Evolutionary conservation across 2,797 vertebrate genomes (phyloP).

Genomic region (Cephalopachus bancanus): DNA sequence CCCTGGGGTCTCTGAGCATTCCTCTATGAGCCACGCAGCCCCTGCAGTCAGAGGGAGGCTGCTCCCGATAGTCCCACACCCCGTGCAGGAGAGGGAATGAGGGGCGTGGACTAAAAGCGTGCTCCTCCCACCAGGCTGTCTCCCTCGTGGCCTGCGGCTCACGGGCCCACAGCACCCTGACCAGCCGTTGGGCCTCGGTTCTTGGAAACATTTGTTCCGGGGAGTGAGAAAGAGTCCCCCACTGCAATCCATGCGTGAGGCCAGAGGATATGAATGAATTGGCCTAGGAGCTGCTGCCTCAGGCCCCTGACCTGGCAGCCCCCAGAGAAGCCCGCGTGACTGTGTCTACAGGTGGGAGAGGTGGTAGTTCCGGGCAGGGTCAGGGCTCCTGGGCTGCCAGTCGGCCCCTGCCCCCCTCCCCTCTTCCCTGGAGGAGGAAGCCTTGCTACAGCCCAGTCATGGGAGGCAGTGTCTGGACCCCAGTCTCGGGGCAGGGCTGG

Average conservation of each 20-base stretch:
- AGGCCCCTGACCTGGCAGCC: neutral
- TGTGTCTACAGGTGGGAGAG: neutral
- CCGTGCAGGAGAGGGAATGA: neutral
- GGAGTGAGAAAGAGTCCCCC: neutral
- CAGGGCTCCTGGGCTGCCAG: neutral
- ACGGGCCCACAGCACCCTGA: neutral
- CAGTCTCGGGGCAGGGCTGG: too few species aligned
- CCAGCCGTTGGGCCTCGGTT: neutral
- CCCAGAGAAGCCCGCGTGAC: neutral
- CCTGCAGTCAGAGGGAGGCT: neutral
- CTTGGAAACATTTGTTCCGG: neutral
- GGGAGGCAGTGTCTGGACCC: neutral
- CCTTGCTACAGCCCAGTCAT: neutral
- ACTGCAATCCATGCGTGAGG: neutral
- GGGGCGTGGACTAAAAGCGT: neutral
- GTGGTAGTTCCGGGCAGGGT: neutral
- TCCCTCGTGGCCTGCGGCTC: neutral
- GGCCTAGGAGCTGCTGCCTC: neutral
- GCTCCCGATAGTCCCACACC: neutral
- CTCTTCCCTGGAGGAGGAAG: neutral
- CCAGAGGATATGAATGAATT: neutral
- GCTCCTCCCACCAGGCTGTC: too few species aligned
- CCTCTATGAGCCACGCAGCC: rapidly evolving
- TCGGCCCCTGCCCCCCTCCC: neutral
- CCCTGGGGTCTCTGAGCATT: neutral